Base-by-base conservation (phyloP, 1,140 invertebrate species). In the Musca domestica region DNA sequence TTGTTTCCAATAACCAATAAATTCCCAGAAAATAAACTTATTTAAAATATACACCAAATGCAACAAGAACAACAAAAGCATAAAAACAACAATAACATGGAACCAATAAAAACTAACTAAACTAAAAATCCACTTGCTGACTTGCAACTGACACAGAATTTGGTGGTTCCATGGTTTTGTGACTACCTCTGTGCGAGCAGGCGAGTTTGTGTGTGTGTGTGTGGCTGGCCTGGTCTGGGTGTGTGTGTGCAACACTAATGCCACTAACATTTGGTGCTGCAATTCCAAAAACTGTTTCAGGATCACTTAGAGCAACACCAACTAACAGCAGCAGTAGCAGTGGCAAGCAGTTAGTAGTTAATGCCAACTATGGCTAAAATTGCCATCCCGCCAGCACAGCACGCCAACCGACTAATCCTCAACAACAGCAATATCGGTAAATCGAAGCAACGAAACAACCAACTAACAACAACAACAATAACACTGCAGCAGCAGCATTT, bases 1-100 rank as follows among this genome's bases (percentile, higher is more conserved):
- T 61, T n/a, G n/a, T n/a, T 61, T 41, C 56, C 56, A 34, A 61
- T 61, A 41, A 41, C 27, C 56, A n/a, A 61, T 61, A 61, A 61
- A 61, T 61, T 61, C 17, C 34, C 30, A 34, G 9, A 27, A 34
- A 61, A 61, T 34, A 61, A 61, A 61, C 56, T 30, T 61, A 61
- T 61, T 61, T 61, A 61, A 61, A 20, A 61, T 41, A 61, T 10
- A 54, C 9, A 54, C 15, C 17, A 51, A 51, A 19, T 19, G 48
- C 6, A 22, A 20, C 17, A 51, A 51, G 17, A 51, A 51, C 48
- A 19, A 19, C 20, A 17, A 22, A 19, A 51, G 12, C 4, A 9
- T 19, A 20, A 30, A 34, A 61, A 34, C 6, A 19, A 41, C 19
- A 41, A 25, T 23, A 19, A 61, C 19, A 20, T 3, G 14, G 15